Evolutionary conservation across 2,888 invertebrate genomes (phyloP), one percentile per base, ranked within the genome.

Genomic region (Rugalucina vietnamica): DNA sequence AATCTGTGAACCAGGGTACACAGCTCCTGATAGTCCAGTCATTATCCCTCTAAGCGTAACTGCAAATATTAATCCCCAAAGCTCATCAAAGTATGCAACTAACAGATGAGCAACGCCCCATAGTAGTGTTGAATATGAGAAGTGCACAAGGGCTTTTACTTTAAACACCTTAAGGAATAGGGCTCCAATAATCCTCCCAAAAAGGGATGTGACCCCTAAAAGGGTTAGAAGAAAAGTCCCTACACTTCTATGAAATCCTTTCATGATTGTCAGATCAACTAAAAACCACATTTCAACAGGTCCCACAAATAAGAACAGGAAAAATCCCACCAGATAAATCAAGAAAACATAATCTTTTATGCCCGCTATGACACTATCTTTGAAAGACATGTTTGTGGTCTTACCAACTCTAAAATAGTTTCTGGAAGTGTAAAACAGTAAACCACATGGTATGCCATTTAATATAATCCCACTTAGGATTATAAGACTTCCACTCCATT

Each of bases 211-310:
- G 0, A 74, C 37, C 3, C 82, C 82, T 3, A 79, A 43, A 0
- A 82, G 60, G n/a, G 82, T 79, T 43, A 79, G 24, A 34, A 82
- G 32, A n/a, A 79, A 37, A 29, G 82, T 82, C 24, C 82, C 82
- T 27, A 49, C 74, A 54, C 75, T 76, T 24, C 82, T 74, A 14
- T 57, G 54, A 27, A 78, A 76, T 43, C 79, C 82, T 24, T 76
- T 57, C 8, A 82, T 54, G 21, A 54, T 74, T 14, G 78, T 74
- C 4, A 82, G 37, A 37, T 82, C 82, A 39, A 77, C 82, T 18
- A 78, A 69, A 71, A 79, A 82, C 82, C 82, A 82, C 27, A 54
- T 78, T 43, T 82, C 82, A 4, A 82, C 79, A 4, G 79, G 77
- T n/a, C 69, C 78, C 10, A 70, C 70, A 12, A 78, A 75, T 12